These are phyloP conservation scores for Acholoe squamosa DNA, from an alignment of 2,888 invertebrate genomes.

Conservation along the genomic window DNA sequence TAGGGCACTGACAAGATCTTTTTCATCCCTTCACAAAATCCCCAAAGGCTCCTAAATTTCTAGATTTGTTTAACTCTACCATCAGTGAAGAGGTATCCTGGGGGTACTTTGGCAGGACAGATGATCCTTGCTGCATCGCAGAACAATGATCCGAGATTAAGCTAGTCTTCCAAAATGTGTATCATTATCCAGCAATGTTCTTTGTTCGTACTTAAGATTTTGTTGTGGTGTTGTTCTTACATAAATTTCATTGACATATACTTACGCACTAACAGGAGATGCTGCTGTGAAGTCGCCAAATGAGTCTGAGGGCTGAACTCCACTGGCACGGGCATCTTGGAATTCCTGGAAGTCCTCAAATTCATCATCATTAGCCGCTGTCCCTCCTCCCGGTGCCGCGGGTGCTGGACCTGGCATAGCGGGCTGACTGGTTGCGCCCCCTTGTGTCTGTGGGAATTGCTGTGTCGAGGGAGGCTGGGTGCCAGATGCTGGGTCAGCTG, in stretches of 20 bases:
- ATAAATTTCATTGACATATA: neutral
- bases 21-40: too few species aligned
- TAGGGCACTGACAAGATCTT: too few species aligned
- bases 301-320: conserved; percentile 45
- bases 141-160: too few species aligned
- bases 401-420: neutral
- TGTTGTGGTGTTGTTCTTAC: too few species aligned
- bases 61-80: too few species aligned
- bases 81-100: too few species aligned
- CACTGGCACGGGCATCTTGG: conserved; percentile 73
- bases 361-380: conserved; percentile 63
- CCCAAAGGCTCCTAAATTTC: too few species aligned
- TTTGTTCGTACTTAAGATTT: too few species aligned
- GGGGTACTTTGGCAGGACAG: too few species aligned
- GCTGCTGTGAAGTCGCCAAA: conserved; percentile 51
- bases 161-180: too few species aligned
- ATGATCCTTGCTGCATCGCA: too few species aligned
- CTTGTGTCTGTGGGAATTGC: conserved; percentile 8
- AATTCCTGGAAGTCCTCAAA: conserved; percentile 82
- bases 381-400: neutral
- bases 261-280: conserved; percentile 32
- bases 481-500: neutral
- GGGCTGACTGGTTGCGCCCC: conserved; percentile 10
- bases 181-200: too few species aligned
- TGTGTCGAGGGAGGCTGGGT: neutral